A percentile compares a stretch with the other conserved stretches of the same genome.
These are phyloP conservation scores for pig (Sus scrofa) DNA, from an alignment of 2,113 vertebrate species.

Conservation along the genomic window T2T-Sscrofa CM000824.6:71196501-71197000, in stretches of 20 bases:
- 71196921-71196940: not conserved
- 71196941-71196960: not conserved
- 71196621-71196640: not conserved
- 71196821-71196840: not conserved
- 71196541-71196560: not conserved
- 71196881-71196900: not conserved
- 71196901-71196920: not conserved
- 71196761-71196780: not conserved
- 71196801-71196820: not conserved
- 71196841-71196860: not conserved
- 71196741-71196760: not conserved
- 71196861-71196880: not conserved
- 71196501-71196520: not conserved
- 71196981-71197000: not conserved
- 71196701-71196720: not conserved
- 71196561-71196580: not conserved
- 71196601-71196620: not conserved
- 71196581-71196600: not conserved
- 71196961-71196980: not conserved
- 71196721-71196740: not conserved
- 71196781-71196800: not conserved
- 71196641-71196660: conserved; percentile 37
- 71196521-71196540: not conserved
- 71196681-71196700: not conserved
- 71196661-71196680: not conserved